Evolutionary conservation across 2,797 vertebrate species (phyloP).

Genomic region (Denticeps clupeoides): DNA sequence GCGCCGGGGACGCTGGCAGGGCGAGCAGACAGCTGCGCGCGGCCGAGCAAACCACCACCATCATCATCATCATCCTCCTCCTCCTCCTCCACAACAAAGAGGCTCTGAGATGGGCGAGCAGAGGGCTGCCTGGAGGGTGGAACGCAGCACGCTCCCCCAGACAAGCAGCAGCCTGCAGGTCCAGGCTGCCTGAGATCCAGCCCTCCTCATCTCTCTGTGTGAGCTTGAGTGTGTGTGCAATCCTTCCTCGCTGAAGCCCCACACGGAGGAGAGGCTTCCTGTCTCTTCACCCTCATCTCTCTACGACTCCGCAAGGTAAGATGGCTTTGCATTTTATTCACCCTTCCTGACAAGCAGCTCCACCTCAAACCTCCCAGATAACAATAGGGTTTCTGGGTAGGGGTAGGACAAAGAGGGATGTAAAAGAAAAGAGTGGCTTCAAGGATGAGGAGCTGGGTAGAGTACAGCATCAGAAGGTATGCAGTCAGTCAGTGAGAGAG

Average conservation of each 20-base stretch:
- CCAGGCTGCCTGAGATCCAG: constrained; percentile 55
- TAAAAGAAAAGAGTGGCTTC: constrained; percentile 37
- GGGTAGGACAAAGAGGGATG: constrained; percentile 1
- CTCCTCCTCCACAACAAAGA: constrained; percentile 52
- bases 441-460: constrained; percentile 50
- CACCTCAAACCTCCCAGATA: too few relatives aligned
- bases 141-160: constrained; percentile 67
- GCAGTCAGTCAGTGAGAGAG: constrained; percentile 31
- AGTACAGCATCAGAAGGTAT: constrained; percentile 30
- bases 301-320: constrained; percentile 60
- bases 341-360: too few relatives aligned
- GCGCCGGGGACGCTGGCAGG: constrained; percentile 39
- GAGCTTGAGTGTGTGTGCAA: constrained; percentile 13
- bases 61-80: neutral
- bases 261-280: constrained; percentile 52
- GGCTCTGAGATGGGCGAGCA: constrained; percentile 60
- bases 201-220: constrained; percentile 34
- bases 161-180: constrained; percentile 81
- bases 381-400: constrained; percentile 1
- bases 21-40: constrained; percentile 40
- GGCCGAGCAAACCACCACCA: constrained; percentile 37
- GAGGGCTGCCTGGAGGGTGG: constrained; percentile 70
- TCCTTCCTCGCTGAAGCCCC: constrained; percentile 43
- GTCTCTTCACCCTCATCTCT: constrained; percentile 45
- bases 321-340: constrained; percentile 26